Evolutionary conservation across 2,888 invertebrate genomes (phyloP), one percentile per base, ranked within the genome.

Genomic region (Epinotia ramella): DNA sequence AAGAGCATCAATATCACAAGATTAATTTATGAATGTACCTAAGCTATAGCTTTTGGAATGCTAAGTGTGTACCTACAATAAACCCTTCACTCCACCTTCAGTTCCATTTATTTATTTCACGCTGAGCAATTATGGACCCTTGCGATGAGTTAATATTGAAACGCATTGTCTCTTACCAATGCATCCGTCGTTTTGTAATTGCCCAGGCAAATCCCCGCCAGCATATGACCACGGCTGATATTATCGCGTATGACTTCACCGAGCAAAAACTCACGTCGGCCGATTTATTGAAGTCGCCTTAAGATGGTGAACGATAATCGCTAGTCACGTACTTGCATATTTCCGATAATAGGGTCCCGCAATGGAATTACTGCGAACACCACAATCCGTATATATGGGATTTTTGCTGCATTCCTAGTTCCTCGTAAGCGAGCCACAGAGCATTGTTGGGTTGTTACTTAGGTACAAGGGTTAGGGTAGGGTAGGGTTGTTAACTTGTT

Each of bases 171-270:
- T 7, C 62, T 53, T 49, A 44, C 20, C 28, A 49, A 62, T 70
- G 62, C 62, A 70, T 18, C 53, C 13, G 70, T 62, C 28, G 16
- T 63, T 67, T 62, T 68, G 18, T 44, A 62, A 68, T 28, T 62
- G 67, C 73, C 49, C 46, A 13, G 49, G 53, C 62, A 49, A 68
- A 66, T 60, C 46, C 24, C 69, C 46, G 20, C 60, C 62, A 33
- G 70, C 70, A 62, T 46, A 69, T 62, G 62, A 63, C 53, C 12
- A 59, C n/a, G 16, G 57, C 20, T 59, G 75, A 66, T 75, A 71
- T 75, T 75, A 71, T 71, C 75, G 70, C 53, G 60, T 76, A 76
- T 76, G 76, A 76, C 76, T 76, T 76, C 76, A 76, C 72, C 76
- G 72, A 67, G 67, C 76, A 76, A 76, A 76, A 76, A 76, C 66